Evolutionary conservation across 2,797 vertebrate species (phyloP), one percentile per base, ranked within the genome.

Genomic region (Acanthurus tractus): DNA sequence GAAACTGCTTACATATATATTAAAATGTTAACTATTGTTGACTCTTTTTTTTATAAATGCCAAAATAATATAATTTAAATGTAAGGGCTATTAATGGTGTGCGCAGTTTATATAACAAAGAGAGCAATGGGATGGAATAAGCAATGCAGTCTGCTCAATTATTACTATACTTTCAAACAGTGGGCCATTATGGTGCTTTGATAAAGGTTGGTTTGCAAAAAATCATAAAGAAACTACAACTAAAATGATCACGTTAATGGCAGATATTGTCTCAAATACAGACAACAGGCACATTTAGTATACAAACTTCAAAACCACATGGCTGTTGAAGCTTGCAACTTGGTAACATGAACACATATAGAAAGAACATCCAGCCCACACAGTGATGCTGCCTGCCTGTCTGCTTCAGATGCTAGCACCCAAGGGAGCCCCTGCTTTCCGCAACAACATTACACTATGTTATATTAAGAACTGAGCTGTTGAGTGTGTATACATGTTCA

Each of bases 401-500:
- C 45, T 25, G 49, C 34, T 25, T 46, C 22, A 46, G 6, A 54
- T 50, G 40, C 45, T n/a, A 2, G 34, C 53, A 64, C 63, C 54
- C 45, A 58, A 59, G 15, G 70, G 71, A 58, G 13, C 8, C 34
- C 34, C 69, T 23, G 63, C 61, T 56, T 8, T 50, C 38, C 55
- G 68, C 5, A 34, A 34, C 55, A 54, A n/a, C 72, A 59, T 53
- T 42, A 50, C 67, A 42, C 3, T 20, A 52, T 64, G 67, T 70
- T 64, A 70, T 73, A 76, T 74, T 59, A 61, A 70, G 62, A 79
- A 36, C 40, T 13, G 20, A 55, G 29, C 50, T 23, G 10, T 20
- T 42, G n/a, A 15, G 17, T 38, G 29, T 29, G 50, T 34, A 29
- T 29, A 29, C 44, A 70, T 2, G 6, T 46, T 49, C 50, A 55